Conservation (phyloP, 2,888 invertebrate genomes). For the Amphipyra berbera region DNA sequence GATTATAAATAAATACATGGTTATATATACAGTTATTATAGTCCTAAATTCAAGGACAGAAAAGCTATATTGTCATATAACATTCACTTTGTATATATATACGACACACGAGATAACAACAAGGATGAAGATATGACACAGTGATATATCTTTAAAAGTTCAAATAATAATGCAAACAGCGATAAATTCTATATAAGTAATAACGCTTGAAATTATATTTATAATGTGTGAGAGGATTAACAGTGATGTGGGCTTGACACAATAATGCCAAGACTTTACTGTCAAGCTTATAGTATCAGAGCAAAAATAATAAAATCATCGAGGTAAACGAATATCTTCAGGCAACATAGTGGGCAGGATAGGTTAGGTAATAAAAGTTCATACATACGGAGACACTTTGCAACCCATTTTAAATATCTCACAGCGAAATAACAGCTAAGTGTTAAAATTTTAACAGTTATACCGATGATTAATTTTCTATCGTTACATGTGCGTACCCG, state of each 20-base stretch:
- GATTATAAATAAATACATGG: conserved; percentile 67
- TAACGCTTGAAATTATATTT: conserved; percentile 73
- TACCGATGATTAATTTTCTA: conserved; percentile 50
- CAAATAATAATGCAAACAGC: conserved; percentile 72
- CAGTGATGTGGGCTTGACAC: conserved; percentile 77
- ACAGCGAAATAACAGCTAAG: conserved; percentile 29
- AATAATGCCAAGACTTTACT: conserved; percentile 75
- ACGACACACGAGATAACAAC: conserved; percentile 83
- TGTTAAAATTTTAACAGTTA: conserved; percentile 37
- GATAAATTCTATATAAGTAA: conserved; percentile 77
- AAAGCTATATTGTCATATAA: conserved; percentile 87
- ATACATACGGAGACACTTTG: conserved; percentile 7
- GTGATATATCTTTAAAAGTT: conserved; percentile 80
- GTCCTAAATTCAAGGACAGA: conserved; percentile 66
- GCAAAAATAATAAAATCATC: conserved; percentile 49
- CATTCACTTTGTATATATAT: conserved; percentile 79
- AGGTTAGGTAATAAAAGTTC: background rate
- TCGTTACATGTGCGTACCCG: conserved; percentile 67
- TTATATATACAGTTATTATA: conserved; percentile 74
- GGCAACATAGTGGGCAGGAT: background rate
- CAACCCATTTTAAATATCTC: conserved; percentile 39
- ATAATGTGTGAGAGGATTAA: conserved; percentile 74
- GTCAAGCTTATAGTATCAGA: conserved; percentile 34
- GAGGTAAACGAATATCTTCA: conserved; percentile 22
- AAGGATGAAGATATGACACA: conserved; percentile 85